phyloP scores from a whole-genome alignment of 2,113 vertebrate species.

The Lipophrys pholis region DNA sequence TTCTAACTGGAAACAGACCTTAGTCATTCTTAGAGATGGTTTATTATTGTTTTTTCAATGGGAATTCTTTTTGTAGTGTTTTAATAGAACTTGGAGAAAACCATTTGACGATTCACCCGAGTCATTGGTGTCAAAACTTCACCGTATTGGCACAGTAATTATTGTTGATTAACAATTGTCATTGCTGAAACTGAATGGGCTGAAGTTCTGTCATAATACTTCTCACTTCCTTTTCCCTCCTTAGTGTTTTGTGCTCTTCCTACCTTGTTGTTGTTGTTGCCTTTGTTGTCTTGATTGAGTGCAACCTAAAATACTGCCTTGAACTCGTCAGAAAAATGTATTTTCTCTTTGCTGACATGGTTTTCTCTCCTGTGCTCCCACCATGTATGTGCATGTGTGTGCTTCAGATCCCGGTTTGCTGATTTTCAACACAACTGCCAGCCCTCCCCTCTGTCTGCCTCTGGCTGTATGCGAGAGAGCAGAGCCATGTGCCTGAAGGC shows the following conservation, averaged over 20 bases:
- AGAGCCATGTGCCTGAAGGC: conserved; percentile 90
- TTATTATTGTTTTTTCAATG: too few relatives aligned
- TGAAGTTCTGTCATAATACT: too few relatives aligned
- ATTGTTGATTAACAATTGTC: too few relatives aligned
- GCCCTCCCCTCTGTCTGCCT: conserved; percentile 75
- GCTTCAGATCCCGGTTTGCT: conserved; percentile 89
- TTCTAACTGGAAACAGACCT: too few relatives aligned
- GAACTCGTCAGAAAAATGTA: conserved; percentile 37
- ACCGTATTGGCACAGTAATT: too few relatives aligned
- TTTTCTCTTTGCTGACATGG: conserved; percentile 23
- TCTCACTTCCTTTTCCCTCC: background rate
- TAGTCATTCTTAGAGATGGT: too few relatives aligned
- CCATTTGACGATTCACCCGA: too few relatives aligned
- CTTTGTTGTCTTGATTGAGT: conserved; percentile 32
- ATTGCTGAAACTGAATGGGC: too few relatives aligned
- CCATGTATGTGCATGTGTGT: conserved; percentile 13
- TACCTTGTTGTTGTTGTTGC: conserved; percentile 14
- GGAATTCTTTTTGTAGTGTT: too few relatives aligned
- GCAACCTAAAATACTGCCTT: conserved; percentile 23
- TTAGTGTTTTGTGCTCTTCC: conserved; percentile 1
- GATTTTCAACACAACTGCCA: conserved; percentile 95
- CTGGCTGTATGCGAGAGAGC: conserved; percentile 87
- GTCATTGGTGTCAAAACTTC: too few relatives aligned
- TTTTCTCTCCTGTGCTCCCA: conserved; percentile 13
- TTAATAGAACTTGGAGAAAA: too few relatives aligned